These are phyloP conservation scores for Lithosia quadra DNA, from an alignment of 2,888 invertebrate genomes.

Conservation along the genomic window DNA sequence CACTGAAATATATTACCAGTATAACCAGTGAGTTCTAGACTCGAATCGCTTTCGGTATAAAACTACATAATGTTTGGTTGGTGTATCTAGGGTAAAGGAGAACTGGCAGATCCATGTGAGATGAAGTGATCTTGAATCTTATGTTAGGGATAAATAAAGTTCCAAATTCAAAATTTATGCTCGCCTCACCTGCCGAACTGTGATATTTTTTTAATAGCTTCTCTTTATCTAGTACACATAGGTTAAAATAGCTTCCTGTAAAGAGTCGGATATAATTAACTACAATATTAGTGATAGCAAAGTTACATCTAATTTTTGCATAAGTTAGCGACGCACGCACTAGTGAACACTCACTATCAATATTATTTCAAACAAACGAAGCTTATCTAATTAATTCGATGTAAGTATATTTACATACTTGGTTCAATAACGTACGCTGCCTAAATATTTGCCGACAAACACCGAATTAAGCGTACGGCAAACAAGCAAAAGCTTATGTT, in stretches of 20 bases:
- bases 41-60: not conserved
- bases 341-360: constrained; percentile 20
- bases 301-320: not conserved
- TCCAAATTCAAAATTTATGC: too few species aligned
- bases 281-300: not conserved
- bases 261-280: not conserved
- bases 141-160: too few species aligned
- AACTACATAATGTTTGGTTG: not conserved
- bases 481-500: constrained; percentile 15
- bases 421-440: constrained; percentile 27
- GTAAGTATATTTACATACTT: constrained; percentile 34
- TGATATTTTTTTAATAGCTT: too few species aligned
- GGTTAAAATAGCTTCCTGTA: not conserved
- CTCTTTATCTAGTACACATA: not conserved
- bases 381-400: constrained; percentile 30
- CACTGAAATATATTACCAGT: constrained; percentile 31
- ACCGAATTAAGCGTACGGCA: constrained; percentile 26
- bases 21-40: not conserved
- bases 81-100: not conserved
- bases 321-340: not conserved
- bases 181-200: too few species aligned
- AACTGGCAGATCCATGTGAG: too few species aligned
- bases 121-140: too few species aligned
- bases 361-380: constrained; percentile 17
- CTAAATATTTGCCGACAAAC: constrained; percentile 38